A percentile compares a stretch with the other conserved stretches of the same genome.
Conservation (phyloP, 2,113 vertebrate species). For the Urocynchramus pylzowi region DNA sequence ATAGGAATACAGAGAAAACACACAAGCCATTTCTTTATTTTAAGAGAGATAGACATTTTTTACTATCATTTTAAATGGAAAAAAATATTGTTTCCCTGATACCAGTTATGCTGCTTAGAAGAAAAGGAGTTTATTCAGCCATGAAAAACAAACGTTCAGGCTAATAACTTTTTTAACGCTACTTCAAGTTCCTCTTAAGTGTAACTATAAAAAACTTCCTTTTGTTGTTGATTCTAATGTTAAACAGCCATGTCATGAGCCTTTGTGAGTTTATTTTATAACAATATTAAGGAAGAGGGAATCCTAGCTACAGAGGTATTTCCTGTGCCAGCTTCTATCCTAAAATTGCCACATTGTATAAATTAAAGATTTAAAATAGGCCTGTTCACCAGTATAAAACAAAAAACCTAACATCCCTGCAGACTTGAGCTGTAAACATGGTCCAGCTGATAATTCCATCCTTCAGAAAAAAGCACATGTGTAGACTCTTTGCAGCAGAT, state of each 20-base stretch:
- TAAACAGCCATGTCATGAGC: neutral
- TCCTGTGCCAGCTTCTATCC: neutral
- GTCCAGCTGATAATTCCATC: neutral
- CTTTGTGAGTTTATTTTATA: neutral
- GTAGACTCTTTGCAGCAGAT: neutral
- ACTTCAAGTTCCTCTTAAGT: neutral
- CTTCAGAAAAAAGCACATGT: neutral
- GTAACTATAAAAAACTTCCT: neutral
- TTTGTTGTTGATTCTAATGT: neutral
- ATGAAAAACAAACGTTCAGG: neutral
- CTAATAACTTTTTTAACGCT: slow-evolving; percentile 2
- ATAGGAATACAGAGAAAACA: neutral
- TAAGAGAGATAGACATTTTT: neutral
- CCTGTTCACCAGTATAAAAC: neutral
- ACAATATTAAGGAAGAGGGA: neutral
- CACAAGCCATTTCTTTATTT: neutral
- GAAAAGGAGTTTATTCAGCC: neutral
- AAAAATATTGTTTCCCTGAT: neutral
- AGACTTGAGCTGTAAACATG: neutral
- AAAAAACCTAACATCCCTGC: neutral
- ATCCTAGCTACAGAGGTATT: slow-evolving; percentile 3
- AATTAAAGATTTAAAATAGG: neutral
- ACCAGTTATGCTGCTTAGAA: neutral
- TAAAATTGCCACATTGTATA: neutral
- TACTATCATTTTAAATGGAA: neutral